Evolutionary conservation across 2,888 invertebrate species (phyloP), one percentile per base, ranked within the genome.

Genomic region (Spilosoma lubricipeda): DNA sequence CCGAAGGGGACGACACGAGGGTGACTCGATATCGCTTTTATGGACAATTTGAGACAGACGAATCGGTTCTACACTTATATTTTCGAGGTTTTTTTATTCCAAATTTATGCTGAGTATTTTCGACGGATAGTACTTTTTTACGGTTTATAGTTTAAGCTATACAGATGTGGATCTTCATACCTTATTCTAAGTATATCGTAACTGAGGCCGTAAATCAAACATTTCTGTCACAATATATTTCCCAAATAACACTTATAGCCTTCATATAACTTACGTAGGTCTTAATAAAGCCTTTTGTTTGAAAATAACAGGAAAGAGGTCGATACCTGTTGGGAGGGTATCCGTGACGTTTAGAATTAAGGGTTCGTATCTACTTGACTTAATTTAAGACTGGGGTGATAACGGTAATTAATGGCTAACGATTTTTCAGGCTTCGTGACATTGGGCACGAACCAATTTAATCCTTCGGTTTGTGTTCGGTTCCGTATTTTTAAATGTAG

Each of bases 1-100:
- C 69, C 73, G 77, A 80, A 85, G 87, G 90, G 89, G 87, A 86
- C 85, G 86, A 85, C 83, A 79, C 78, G 83, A 84, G 85, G 87
- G 88, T 86, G 85, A 81, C 85, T 83, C 87, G 86, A 89, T 87
- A 88, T 82, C 85, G 85, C 71, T 85, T 85, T 85, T 85, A 85
- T 90, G 89, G 89, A 87, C 90, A 86, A 90, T 91, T 91, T 89
- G 87, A 88, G 86, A 88, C 87, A 77, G 77, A 82, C 80, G 81
- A 79, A 83, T 82, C 82, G 82, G 79, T 82, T 78, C 84, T 83
- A 83, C 82, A 85, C 86, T 87, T 84, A 84, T 78, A 83, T 84
- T 83, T 79, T 80, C 71, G 72, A 75, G 75, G 68, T 71, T 80
- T 74, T 79, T 77, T 76, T 79, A 72, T 78, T 71, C 56, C 48